Percentiles rank a stretch among this genome's conserved stretches.
Evolutionary conservation across 2,113 vertebrate genomes (phyloP).

Genomic region (Rhodinocichla rosea): DNA sequence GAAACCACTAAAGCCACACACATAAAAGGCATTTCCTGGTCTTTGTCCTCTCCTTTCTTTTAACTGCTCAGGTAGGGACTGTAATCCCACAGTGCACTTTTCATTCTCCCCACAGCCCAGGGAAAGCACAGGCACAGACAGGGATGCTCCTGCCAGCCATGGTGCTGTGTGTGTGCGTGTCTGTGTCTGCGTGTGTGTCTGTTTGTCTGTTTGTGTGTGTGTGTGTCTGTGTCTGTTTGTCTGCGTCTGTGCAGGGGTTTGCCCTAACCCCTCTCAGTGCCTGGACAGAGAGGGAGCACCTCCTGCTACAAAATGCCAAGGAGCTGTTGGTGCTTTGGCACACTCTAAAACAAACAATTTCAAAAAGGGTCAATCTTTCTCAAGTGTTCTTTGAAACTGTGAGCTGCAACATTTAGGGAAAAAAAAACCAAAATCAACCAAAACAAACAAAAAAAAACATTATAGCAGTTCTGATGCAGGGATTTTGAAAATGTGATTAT

Average conservation of each 20-base stretch:
- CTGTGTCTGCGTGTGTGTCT: not conserved
- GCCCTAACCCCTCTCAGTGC: not conserved
- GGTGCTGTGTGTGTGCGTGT: too few relatives aligned
- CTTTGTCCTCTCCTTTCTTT: not conserved
- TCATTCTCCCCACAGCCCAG: not conserved
- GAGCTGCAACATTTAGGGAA: not conserved
- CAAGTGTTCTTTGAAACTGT: not conserved
- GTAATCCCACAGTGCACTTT: not conserved
- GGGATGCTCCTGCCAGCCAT: not conserved
- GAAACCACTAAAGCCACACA: not conserved
- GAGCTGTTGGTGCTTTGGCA: not conserved
- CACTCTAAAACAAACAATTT: not conserved
- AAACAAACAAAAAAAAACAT: not conserved
- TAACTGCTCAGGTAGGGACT: not conserved
- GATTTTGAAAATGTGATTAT: not conserved
- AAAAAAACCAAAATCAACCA: not conserved
- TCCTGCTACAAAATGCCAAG: not conserved
- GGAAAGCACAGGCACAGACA: not conserved
- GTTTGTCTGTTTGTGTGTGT: too few relatives aligned
- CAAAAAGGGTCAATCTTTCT: not conserved
- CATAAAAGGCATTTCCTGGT: not conserved
- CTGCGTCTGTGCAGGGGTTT: not conserved
- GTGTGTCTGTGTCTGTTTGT: not conserved
- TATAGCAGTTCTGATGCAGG: not conserved
- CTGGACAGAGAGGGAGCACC: too few relatives aligned